A percentile compares a stretch with the other conserved stretches of the same genome.
Conservation (phyloP, 37 sponge, comb jelly and placozoan genomes). For the Cliona cf. orientalis region DNA sequence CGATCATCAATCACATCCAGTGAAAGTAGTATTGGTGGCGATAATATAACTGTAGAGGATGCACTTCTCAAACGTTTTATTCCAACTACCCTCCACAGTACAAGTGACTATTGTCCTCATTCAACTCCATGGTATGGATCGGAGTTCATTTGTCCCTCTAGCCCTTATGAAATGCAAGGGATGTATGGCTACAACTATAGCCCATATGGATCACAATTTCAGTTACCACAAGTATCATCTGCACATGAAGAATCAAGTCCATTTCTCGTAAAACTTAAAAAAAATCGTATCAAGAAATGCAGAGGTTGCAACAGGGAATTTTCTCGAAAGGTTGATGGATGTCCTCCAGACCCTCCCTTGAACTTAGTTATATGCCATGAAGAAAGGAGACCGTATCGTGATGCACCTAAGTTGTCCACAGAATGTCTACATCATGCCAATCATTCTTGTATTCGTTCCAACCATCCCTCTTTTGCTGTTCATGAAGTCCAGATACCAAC, state of each 20-base stretch:
- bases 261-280: not conserved
- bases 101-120: not conserved
- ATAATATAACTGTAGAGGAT: not conserved
- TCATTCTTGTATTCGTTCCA: not conserved
- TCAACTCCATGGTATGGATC: not conserved
- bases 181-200: not conserved
- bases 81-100: not conserved
- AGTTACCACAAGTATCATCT: too few relatives aligned
- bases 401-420: constrained; percentile 2
- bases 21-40: not conserved
- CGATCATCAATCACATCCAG: not conserved
- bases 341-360: constrained; percentile 8
- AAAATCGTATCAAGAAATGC: constrained; percentile 24
- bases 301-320: constrained; percentile 15
- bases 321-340: constrained; percentile 15
- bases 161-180: not conserved
- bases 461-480: not conserved
- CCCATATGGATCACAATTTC: not conserved
- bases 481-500: not conserved
- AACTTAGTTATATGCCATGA: not conserved
- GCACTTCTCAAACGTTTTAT: not conserved
- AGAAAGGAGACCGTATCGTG: constrained; percentile 12
- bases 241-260: not conserved
- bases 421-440: constrained; percentile 17
- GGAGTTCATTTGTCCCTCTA: not conserved